phyloP scores from a whole-genome alignment of 2,888 invertebrate species.

The Drosophila rellima region DNA sequence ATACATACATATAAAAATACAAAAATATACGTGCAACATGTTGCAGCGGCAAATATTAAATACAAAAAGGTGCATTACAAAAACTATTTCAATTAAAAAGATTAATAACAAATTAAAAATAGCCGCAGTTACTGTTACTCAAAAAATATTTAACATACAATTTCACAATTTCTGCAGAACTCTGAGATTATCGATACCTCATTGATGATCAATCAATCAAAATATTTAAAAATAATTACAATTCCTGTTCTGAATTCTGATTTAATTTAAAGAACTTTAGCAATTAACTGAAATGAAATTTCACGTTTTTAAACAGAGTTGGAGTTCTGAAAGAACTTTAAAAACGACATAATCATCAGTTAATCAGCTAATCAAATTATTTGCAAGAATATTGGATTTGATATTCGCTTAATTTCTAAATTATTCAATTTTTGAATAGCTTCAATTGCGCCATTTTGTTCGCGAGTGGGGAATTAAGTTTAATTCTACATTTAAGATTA shows the following conservation, averaged over 20 bases:
- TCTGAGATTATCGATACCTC: not conserved
- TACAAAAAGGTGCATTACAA: constrained; percentile 19
- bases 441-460: constrained; percentile 64
- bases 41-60: constrained; percentile 25
- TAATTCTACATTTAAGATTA: constrained; percentile 65
- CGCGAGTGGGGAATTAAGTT: constrained; percentile 52
- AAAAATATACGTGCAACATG: constrained; percentile 38
- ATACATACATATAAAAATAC: constrained; percentile 43
- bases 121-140: constrained; percentile 6
- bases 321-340: not conserved
- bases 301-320: not conserved
- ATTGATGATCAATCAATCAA: not conserved
- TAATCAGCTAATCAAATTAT: constrained; percentile 27
- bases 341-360: not conserved
- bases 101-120: not conserved
- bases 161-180: constrained; percentile 6
- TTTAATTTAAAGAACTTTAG: not conserved
- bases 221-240: not conserved
- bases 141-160: constrained; percentile 11
- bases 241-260: not conserved
- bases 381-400: constrained; percentile 23
- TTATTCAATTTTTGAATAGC: constrained; percentile 43
- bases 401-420: constrained; percentile 45
- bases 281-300: too few species aligned
- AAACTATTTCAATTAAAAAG: constrained; percentile 5